phyloP scores from a whole-genome alignment of 2,888 invertebrate genomes.

The Sinhomidia bicolor region DNA sequence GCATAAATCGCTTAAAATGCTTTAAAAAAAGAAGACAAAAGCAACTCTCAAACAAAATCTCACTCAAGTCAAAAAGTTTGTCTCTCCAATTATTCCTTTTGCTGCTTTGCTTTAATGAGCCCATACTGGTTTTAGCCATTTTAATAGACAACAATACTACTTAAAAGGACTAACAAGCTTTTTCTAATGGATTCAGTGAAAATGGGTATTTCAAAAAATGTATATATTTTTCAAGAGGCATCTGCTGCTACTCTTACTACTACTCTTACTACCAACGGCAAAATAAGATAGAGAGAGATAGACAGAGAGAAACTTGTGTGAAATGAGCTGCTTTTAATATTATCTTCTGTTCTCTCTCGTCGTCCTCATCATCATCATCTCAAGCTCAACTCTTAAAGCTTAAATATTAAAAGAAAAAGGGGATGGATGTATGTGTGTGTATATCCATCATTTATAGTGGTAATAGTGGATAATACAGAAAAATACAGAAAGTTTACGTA shows the following conservation, averaged over 20 bases:
- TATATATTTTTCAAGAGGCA: constrained; percentile 45
- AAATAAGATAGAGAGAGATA: neutral
- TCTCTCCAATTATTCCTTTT: too few relatives aligned
- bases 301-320: neutral
- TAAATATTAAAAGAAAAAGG: neutral
- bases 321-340: neutral
- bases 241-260: neutral
- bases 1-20: constrained; percentile 49
- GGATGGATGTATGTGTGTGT: neutral
- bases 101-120: neutral
- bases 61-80: constrained; percentile 5
- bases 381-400: neutral
- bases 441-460: neutral
- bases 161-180: constrained; percentile 62
- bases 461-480: neutral
- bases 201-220: constrained; percentile 41
- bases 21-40: constrained; percentile 39
- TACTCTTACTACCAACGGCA: neutral
- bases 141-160: neutral
- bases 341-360: too few relatives aligned
- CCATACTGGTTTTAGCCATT: neutral
- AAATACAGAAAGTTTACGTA: too few relatives aligned
- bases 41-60: neutral
- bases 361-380: too few relatives aligned
- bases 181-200: constrained; percentile 57